Percentiles rank a stretch among this genome's conserved stretches.
Conservation (phyloP, 2,888 invertebrate genomes). For the Drosophila demipolita region DNA sequence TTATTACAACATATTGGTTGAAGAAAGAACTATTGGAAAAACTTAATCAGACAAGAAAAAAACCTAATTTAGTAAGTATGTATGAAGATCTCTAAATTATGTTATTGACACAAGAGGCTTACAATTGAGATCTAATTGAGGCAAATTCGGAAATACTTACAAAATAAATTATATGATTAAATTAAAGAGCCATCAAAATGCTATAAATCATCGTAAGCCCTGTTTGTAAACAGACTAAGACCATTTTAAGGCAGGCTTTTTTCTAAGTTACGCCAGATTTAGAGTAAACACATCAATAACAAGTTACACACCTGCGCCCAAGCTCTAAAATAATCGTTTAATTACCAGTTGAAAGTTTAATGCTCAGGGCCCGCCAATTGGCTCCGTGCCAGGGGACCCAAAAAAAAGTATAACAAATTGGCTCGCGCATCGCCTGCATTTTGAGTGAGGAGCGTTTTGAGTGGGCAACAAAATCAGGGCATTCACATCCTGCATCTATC, state of each 20-base stretch:
- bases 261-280: conserved; percentile 2
- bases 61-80: not conserved
- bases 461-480: conserved; percentile 50
- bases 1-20: not conserved
- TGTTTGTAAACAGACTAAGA: not conserved
- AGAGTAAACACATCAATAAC: conserved; percentile 56
- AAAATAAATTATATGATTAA: not conserved
- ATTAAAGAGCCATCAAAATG: not conserved
- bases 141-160: not conserved
- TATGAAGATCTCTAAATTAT: not conserved
- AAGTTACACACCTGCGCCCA: conserved; percentile 62
- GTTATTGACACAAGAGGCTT: not conserved
- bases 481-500: conserved; percentile 9
- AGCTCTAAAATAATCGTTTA: conserved; percentile 53
- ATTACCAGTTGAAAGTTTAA: conserved; percentile 63
- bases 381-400: conserved; percentile 46
- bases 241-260: not conserved
- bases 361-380: conserved; percentile 49
- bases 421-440: conserved; percentile 51
- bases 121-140: not conserved
- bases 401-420: conserved; percentile 46
- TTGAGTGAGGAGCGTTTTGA: conserved; percentile 49
- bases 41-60: not conserved
- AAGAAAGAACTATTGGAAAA: not conserved
- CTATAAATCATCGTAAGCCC: not conserved